phyloP scores from a whole-genome alignment of 1,140 invertebrate genomes.

The Odontomachus brunneus region DNA sequence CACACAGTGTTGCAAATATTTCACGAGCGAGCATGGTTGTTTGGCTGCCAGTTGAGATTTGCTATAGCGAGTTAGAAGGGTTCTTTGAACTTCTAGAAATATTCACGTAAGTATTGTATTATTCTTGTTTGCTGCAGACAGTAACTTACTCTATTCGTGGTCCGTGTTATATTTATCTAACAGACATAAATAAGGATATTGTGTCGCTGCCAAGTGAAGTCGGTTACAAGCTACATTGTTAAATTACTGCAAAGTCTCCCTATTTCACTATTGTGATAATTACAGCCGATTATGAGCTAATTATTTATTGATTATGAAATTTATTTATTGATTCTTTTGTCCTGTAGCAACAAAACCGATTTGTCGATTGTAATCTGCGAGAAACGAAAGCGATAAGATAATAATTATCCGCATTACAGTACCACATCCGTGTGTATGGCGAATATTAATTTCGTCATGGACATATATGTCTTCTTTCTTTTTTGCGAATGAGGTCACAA shows the following conservation, averaged over 20 bases:
- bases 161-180: conserved; percentile 36
- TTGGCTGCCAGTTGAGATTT: background rate
- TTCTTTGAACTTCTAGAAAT: conserved; percentile 4
- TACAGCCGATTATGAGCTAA: no score
- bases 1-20: background rate
- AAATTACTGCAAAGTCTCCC: no score
- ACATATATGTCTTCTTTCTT: background rate
- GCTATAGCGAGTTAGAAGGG: background rate
- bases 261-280: no score
- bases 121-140: background rate
- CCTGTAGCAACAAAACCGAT: no score
- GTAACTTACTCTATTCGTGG: conserved; percentile 36
- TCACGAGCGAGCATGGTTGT: background rate
- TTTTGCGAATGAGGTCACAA: conserved; percentile 20
- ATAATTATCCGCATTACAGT: no score
- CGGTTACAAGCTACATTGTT: background rate
- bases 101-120: background rate
- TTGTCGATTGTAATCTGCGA: no score
- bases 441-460: no score
- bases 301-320: no score
- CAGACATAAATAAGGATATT: conserved; percentile 45
- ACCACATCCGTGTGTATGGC: no score
- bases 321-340: no score
- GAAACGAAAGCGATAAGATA: no score
- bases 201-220: conserved; percentile 40